These are phyloP conservation scores for Drosophila tanythrix DNA, from an alignment of 2,888 invertebrate species.

Conservation along the genomic window DNA sequence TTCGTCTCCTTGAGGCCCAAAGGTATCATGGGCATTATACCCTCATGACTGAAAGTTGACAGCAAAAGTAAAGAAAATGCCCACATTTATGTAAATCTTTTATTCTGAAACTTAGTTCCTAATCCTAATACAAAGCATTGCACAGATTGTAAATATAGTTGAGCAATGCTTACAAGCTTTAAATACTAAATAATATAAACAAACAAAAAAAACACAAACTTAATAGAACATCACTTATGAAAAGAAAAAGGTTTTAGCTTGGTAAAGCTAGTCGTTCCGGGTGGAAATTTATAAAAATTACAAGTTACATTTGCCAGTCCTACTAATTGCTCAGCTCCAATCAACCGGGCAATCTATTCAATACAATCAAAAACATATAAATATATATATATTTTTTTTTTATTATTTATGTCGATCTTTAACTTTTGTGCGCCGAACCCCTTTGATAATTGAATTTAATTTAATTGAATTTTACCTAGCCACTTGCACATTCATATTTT, in stretches of 20 bases:
- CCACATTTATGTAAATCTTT: neutral
- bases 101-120: neutral
- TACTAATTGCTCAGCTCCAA: conserved; percentile 9
- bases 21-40: conserved; percentile 97
- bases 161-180: neutral
- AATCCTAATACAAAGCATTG: neutral
- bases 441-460: neutral
- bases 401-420: conserved; percentile 15
- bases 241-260: neutral
- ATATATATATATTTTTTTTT: neutral
- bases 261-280: conserved; percentile 7
- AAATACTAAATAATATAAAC: neutral
- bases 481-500: neutral
- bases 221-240: neutral
- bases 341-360: conserved; percentile 12
- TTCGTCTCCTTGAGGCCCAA: conserved; percentile 98
- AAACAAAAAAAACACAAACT: neutral
- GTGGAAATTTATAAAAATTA: neutral
- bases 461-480: too few relatives aligned
- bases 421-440: conserved; percentile 46
- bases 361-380: neutral
- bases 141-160: neutral
- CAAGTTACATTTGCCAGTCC: conserved; percentile 6
- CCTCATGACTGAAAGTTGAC: conserved; percentile 87
- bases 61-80: neutral